A percentile compares a stretch with the other conserved stretches of the same genome.
Evolutionary conservation across 2,888 invertebrate genomes (phyloP).

Genomic region (Julus scanicus): DNA sequence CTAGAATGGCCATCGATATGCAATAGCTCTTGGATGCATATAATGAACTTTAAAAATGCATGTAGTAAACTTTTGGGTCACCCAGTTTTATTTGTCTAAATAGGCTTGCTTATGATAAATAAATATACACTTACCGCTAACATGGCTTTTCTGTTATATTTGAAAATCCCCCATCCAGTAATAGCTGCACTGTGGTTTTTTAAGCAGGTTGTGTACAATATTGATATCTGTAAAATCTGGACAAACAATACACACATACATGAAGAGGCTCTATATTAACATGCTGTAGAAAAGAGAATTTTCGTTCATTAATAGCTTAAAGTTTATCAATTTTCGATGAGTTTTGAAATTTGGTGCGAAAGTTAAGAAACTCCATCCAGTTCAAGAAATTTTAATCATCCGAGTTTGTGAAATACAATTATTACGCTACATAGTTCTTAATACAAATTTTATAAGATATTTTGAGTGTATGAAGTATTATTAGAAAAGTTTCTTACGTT

Average conservation of each 20-base stretch:
- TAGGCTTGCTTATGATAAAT: background rate
- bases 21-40: too few species aligned
- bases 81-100: background rate
- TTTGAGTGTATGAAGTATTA: too few species aligned
- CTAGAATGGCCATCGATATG: too few species aligned
- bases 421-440: too few species aligned
- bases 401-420: too few species aligned
- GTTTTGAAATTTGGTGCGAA: background rate
- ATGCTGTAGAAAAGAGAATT: too few species aligned
- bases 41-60: too few species aligned
- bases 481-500: background rate
- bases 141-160: constrained; percentile 12
- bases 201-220: background rate
- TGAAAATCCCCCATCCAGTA: constrained; percentile 24
- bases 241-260: background rate
- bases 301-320: too few species aligned
- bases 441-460: too few species aligned
- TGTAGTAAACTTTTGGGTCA: background rate
- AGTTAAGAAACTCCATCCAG: background rate
- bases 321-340: background rate
- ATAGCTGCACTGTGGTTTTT: background rate
- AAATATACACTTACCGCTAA: background rate
- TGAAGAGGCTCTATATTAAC: too few species aligned
- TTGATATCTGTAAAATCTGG: background rate
- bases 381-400: too few species aligned